Evolutionary conservation across 2,113 vertebrate species (phyloP).

Genomic region (Cavia aperea): DNA sequence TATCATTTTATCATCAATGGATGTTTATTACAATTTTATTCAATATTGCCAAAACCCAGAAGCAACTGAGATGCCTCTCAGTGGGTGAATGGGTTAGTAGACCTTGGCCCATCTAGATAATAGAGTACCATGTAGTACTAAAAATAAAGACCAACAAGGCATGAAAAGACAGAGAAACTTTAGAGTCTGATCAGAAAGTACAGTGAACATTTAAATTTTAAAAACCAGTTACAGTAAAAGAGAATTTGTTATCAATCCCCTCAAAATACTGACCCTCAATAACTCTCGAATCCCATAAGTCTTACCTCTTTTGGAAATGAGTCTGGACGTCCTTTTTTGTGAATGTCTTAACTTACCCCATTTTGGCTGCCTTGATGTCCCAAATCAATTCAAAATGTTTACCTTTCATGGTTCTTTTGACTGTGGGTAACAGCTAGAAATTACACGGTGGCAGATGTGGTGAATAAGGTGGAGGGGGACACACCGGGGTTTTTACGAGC

Average conservation of each 20-base stretch:
- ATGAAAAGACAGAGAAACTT: not conserved
- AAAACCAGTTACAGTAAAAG: not conserved
- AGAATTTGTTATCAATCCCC: not conserved
- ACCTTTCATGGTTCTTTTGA: not conserved
- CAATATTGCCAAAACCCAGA: not conserved
- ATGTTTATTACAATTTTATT: not conserved
- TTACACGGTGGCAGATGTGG: not conserved
- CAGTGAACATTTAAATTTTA: not conserved
- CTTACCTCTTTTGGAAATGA: not conserved
- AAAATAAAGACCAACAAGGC: not conserved
- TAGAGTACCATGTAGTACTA: not conserved
- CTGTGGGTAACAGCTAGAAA: not conserved
- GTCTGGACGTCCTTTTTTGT: not conserved
- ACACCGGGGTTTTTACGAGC: not conserved
- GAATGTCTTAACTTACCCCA: not conserved
- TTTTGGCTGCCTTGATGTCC: not conserved
- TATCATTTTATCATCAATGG: not conserved
- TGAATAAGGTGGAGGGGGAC: not conserved
- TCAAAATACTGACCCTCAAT: not conserved
- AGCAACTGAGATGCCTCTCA: not conserved
- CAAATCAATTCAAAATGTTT: not conserved
- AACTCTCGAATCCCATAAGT: not conserved
- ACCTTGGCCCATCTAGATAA: not conserved
- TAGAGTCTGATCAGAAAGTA: not conserved
- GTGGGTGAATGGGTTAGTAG: not conserved